Base-by-base conservation (phyloP, 1,140 invertebrate genomes). In the Tribolium castaneum region DNA sequence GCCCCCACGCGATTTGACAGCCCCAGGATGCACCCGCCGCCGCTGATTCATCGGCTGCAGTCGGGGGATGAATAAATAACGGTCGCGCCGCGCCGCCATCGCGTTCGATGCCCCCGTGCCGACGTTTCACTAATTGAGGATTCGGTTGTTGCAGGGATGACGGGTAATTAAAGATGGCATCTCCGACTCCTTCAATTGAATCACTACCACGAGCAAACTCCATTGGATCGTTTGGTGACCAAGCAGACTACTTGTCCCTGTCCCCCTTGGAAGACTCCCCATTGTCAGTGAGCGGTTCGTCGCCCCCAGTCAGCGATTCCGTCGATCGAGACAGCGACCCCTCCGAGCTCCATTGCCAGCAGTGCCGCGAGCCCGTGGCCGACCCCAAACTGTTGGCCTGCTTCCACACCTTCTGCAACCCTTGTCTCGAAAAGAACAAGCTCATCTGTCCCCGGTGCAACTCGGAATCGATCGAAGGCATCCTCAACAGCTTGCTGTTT, bases 121-220 rank as follows among this genome's bases (percentile, higher is more conserved):
- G 30, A 70, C 30, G n/a, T 16, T 16, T 13, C 14, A 16, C 39
- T 14, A 22, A 70, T 70, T 16, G n/a, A 52, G 14, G 62, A 70
- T 70, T 70, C 62, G 22, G 39, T 82, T 84, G 82, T 90, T 89
- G 12, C 88, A 91, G 90, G 90, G 88, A 91, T 91, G 90, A 90
- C 89, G 89, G 90, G 89, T 90, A 90, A 91, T 87, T 92, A 90
- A 92, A 92, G 87, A 92, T 93, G 92, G 92, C 92, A 88, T 94
- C 93, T 86, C 93, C 93, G 86, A 96, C 95, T 89, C 94, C 95
- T 87, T 96, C 95, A 88, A 90, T 96, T 90, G 95, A 96, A 91
- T 96, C 95, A 89, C 89, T 94, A 88, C 92, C 92, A 86, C 94
- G 95, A 92, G 94, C 94, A 87, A 95, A 94, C 90, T 95, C 95